Evolutionary conservation across 2,888 invertebrate genomes (phyloP).

Genomic region (Desoria tigrina): DNA sequence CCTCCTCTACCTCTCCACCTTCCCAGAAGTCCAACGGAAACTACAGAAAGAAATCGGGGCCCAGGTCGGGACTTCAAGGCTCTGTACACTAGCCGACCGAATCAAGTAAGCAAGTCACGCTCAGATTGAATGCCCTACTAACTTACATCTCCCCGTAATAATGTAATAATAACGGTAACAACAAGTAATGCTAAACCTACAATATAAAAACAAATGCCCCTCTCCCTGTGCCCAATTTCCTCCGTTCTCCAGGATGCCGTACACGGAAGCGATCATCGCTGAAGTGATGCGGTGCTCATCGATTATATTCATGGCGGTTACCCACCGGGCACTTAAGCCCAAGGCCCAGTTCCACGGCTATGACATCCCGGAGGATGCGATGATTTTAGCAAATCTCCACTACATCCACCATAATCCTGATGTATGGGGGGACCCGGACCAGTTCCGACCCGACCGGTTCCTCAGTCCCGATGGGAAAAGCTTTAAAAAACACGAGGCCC

Average conservation of each 20-base stretch:
- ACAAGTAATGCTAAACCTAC: too few relatives aligned
- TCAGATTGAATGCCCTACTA: too few relatives aligned
- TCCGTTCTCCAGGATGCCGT: conserved; percentile 41
- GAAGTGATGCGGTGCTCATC: conserved; percentile 39
- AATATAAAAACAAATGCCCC: too few relatives aligned
- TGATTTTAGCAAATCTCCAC: conserved; percentile 39
- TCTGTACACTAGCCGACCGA: conserved; percentile 39
- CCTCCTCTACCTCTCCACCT: conserved; percentile 36
- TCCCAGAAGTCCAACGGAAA: conserved; percentile 44
- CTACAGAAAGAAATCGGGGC: conserved; percentile 42
- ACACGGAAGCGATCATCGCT: conserved; percentile 41
- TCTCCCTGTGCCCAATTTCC: too few relatives aligned
- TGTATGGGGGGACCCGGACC: conserved; percentile 42
- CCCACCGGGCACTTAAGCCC: conserved; percentile 27
- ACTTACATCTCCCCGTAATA: too few relatives aligned
- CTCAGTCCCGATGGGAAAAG: conserved; percentile 20
- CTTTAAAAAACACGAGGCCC: conserved; percentile 34
- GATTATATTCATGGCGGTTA: conserved; percentile 27
- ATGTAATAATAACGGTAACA: too few relatives aligned
- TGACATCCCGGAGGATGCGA: conserved; percentile 35
- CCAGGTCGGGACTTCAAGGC: conserved; percentile 37
- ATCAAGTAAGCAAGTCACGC: conserved; percentile 16
- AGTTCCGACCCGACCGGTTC: conserved; percentile 42
- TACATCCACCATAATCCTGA: conserved; percentile 24
- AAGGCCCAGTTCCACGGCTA: conserved; percentile 32